Evolutionary conservation across 2,888 invertebrate genomes (phyloP), one percentile per base, ranked within the genome.

Genomic region (Augiades crinisus): DNA sequence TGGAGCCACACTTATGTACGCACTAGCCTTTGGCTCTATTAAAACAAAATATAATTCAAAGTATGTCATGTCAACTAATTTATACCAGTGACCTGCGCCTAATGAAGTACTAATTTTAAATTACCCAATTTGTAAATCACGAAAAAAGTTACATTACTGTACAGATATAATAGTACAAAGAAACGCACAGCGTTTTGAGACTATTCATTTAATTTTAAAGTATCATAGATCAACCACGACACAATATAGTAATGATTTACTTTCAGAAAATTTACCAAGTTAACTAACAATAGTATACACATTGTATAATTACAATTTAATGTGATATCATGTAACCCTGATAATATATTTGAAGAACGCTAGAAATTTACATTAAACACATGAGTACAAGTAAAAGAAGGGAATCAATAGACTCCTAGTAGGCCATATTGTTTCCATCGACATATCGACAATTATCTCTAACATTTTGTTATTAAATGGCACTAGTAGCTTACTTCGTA

Each of bases 21-120:
- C 41, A 50, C 50, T 50, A 43, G 50, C 50, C 50, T 51, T 51
- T 51, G 50, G 50, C 43, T 44, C 37, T 16, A 43, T 30, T 49
- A 33, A 33, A 43, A 19, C 1, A 24, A 45, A 38, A 14, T 14
- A 34, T 12, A 22, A 14, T 45, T 33, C n/a, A 5, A 5, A 27
- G 2, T 8, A 5, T 2, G n/a, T n/a, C n/a, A n/a, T n/a, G n/a
- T n/a, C n/a, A n/a, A n/a, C n/a, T n/a, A n/a, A n/a, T n/a, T n/a
- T n/a, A n/a, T n/a, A n/a, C n/a, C n/a, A n/a, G n/a, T n/a, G n/a
- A n/a, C n/a, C n/a, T n/a, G n/a, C n/a, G n/a, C 45, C 36, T 46
- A 46, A 24, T 50, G 43, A 27, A 13, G 36, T 40, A 47, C 47
- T 21, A 50, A 27, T 24, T 34, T 46, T 33, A 22, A 27, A 27